Base-by-base conservation (phyloP, 2,888 invertebrate species). In the Pogonocherus hispidulus region DNA sequence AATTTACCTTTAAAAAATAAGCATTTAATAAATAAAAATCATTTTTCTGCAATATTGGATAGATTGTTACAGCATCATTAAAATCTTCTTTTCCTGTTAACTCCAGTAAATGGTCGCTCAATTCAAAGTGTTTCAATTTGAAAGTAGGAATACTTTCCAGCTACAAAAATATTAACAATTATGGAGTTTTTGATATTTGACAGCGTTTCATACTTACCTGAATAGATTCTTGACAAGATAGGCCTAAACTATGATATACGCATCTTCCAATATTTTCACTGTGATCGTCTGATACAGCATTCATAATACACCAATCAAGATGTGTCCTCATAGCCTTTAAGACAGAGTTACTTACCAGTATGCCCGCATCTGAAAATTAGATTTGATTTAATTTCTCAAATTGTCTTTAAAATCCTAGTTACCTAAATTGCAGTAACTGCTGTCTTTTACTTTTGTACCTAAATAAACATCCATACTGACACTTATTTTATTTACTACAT, bases 201-300 rank as follows among this genome's bases (percentile, higher is more conserved):
- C 20, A 46, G 3, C n/a, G 44, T 5, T 9, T 1, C 19, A 11
- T 22, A 52, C 32, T 9, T 56, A 85, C 91, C 86, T 92, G 92
- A 55, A 89, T 81, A 44, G 78, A 76, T 41, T 87, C 81, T 37
- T 87, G 82, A 82, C 94, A 95, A 5, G 90, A 86, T 56, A 89
- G 81, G 66, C 90, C 90, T 9, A 92, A 88, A 23, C 93, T 91
- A 84, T 94, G 92, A 70, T 92, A 86, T 74, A 94, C 90, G 84
- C 97, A 97, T 73, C 94, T 89, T n/a, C 96, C 97, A 71, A 97
- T 88, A 87, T 96, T 96, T 82, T 94, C 91, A 83, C 94, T 94
- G 81, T 94, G 93, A 78, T 91, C 92, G 72, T 92, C 91, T 1
- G 95, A 94, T 81, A 92, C 92, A 0, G 94, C 92, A 86, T 95